phyloP scores from a whole-genome alignment of 1,140 invertebrate species.

The Vollenhovia emeryi region DNA sequence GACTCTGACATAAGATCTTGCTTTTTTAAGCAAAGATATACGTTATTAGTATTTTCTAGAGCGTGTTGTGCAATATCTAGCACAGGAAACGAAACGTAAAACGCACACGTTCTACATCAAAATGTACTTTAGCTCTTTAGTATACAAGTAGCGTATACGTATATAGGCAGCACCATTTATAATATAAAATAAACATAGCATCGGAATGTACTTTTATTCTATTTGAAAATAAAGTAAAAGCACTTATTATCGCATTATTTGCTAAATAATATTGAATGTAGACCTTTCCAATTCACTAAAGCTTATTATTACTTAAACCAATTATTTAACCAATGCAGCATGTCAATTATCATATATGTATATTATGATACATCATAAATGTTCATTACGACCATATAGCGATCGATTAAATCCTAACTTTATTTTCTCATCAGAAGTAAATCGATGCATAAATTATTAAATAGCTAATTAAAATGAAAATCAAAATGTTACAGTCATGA shows the following conservation, averaged over 20 bases:
- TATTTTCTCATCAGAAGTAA: not conserved
- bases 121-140: conserved; percentile 25
- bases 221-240: conserved; percentile 1
- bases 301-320: not conserved
- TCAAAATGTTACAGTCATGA: not conserved
- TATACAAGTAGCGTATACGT: not conserved
- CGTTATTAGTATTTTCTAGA: conserved; percentile 28
- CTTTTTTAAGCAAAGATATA: not conserved
- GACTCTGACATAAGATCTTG: not conserved
- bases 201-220: not conserved
- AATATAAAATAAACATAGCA: not conserved
- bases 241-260: not conserved
- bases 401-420: conserved; percentile 20
- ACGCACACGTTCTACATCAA: conserved; percentile 28
- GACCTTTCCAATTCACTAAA: conserved; percentile 2
- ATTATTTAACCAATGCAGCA: not conserved
- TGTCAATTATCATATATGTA: not conserved
- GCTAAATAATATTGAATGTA: not conserved
- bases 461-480: conserved; percentile 17
- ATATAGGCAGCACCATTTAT: not conserved
- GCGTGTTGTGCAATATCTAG: not conserved
- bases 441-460: conserved; percentile 23
- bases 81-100: conserved; percentile 14
- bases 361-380: not conserved
- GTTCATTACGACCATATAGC: not conserved